Evolutionary conservation across 2,113 vertebrate species (phyloP).

Genomic region (Azemiops feae): DNA sequence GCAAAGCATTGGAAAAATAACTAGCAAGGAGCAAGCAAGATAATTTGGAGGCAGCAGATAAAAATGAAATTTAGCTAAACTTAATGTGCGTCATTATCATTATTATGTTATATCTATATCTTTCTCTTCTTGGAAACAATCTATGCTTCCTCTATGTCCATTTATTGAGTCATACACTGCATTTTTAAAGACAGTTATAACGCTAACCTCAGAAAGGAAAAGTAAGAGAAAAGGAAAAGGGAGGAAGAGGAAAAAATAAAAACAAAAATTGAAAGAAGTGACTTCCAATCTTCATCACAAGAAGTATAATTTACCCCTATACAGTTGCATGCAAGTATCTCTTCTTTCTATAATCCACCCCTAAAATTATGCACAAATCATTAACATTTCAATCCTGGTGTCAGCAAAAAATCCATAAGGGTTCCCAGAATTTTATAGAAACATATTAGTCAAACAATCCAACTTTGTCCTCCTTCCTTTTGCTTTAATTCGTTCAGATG

Average conservation of each 20-base stretch:
- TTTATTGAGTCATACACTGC: background rate
- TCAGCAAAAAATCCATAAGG: background rate
- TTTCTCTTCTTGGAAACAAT: background rate
- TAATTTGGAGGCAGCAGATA: background rate
- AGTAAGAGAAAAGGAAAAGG: background rate
- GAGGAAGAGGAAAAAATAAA: background rate
- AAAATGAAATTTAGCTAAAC: background rate
- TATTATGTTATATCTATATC: background rate
- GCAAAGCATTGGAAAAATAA: background rate
- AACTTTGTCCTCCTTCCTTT: background rate
- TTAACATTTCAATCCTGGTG: background rate
- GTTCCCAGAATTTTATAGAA: background rate
- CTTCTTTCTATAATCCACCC: background rate
- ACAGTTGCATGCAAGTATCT: background rate
- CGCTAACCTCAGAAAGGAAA: background rate
- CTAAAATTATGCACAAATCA: background rate
- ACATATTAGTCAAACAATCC: background rate
- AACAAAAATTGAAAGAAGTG: background rate
- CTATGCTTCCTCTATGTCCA: background rate
- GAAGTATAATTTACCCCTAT: background rate
- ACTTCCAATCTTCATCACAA: background rate
- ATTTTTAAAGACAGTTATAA: background rate
- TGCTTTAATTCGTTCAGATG: background rate
- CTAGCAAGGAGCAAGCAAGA: background rate
- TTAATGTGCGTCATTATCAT: background rate